Evolutionary conservation across 2,888 invertebrate genomes (phyloP).

Genomic region (Blomia tropicalis): DNA sequence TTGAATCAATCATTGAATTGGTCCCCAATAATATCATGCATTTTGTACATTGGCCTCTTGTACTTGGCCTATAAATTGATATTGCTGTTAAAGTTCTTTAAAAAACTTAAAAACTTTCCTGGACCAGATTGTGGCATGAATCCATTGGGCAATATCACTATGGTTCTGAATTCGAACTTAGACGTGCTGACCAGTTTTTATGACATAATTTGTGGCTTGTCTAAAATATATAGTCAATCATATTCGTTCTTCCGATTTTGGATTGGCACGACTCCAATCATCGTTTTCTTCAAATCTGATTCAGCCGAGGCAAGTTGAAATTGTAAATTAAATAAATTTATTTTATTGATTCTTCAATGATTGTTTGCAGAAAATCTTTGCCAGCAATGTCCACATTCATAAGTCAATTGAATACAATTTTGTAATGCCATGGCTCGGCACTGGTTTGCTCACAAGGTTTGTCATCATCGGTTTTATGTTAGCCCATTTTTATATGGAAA

Average conservation of each 20-base stretch:
- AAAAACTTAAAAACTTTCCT: not conserved
- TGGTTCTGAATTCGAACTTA: not conserved
- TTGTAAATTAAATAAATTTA: not conserved
- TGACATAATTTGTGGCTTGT: not conserved
- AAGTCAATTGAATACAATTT: slow-evolving; percentile 38
- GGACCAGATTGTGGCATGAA: not conserved
- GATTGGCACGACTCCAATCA: slow-evolving; percentile 22
- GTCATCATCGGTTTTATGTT: too few relatives aligned
- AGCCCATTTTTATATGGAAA: not conserved
- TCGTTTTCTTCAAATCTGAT: slow-evolving; percentile 21
- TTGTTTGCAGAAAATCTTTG: slow-evolving; percentile 31
- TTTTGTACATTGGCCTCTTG: not conserved
- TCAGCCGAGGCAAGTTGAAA: not conserved
- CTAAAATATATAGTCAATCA: not conserved
- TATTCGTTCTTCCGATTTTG: slow-evolving; percentile 17
- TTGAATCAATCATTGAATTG: not conserved
- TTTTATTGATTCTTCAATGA: not conserved
- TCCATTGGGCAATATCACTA: not conserved
- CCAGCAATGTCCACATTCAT: slow-evolving; percentile 34
- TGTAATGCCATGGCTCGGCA: slow-evolving; percentile 41
- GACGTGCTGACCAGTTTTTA: not conserved
- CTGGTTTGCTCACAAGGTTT: slow-evolving; percentile 40
- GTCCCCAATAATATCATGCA: not conserved
- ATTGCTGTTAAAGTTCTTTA: not conserved
- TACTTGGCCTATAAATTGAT: not conserved